Base-by-base conservation (phyloP, 2,113 vertebrate genomes). In the Nyctibius bracteatus region DNA sequence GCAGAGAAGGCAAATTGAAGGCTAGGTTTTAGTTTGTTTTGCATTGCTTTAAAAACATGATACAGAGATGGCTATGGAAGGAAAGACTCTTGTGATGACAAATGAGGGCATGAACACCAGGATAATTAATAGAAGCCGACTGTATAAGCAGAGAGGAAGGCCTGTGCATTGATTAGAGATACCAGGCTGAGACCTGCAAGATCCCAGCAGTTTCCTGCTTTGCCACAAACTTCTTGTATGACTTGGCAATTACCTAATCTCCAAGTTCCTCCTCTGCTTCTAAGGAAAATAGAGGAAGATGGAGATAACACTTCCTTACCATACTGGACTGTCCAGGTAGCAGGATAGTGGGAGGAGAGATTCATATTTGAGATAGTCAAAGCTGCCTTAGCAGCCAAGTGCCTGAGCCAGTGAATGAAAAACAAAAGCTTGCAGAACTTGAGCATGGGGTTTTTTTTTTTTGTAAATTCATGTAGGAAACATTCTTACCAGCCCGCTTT, bases 151-250 rank as follows among this genome's bases (percentile, higher is more conserved):
- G 72, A n/a, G 74, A 78, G 77, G 65, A 88, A 89, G 81, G 71
- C n/a, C 43, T 44, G 18, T 21, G 46, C 35, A 5, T n/a, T 72
- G 68, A 28, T 96, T 82, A 62, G 70, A 87, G 66, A 75, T 79
- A 79, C 10, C 44, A 75, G 49, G n/a, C 47, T 75, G 82, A 88
- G 63, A 78, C 47, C 22, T 92, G 65, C 43, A 62, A 65, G 80
- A 93, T 71, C 83, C 86, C 39, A 67, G 61, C 72, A 63, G 86
- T 57, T 96, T 95, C 86, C 88, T 95, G 90, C 80, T 94, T 66
- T 84, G 62, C 88, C 83, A 89, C 84, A 75, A 79, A 68, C 58
- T 65, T 91, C 44, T 57, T 57, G n/a, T 91, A 35, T 94, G 95
- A 94, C 62, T 88, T 70, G 73, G 14, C 41, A 71, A 71, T 90